Evolutionary conservation across 2,888 invertebrate genomes (phyloP).

Genomic region (Sycophila texana): DNA sequence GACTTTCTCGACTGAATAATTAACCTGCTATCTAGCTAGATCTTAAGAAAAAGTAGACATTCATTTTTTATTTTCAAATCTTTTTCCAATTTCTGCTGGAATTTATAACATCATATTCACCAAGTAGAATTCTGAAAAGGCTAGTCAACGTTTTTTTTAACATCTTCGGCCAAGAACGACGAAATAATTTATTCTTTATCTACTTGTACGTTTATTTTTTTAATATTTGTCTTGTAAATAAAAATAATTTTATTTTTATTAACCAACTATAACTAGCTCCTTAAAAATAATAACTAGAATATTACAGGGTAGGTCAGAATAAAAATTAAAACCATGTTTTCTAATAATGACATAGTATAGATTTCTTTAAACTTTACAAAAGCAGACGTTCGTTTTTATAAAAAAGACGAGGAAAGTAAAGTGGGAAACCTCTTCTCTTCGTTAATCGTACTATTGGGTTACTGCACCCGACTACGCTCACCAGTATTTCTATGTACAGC

Average conservation of each 20-base stretch:
- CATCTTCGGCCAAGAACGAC: no score
- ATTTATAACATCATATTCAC: no score
- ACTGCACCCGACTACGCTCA: no score
- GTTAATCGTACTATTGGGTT: no score
- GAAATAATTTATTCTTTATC: background rate
- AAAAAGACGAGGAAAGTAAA: conserved; percentile 27
- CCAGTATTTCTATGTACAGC: no score
- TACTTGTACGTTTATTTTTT: conserved; percentile 20
- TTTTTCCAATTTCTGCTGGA: background rate
- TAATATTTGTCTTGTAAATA: conserved; percentile 24
- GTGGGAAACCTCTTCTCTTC: background rate
- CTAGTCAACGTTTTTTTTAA: no score
- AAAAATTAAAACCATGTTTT: background rate
- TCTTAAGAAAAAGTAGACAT: no score
- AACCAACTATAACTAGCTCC: no score
- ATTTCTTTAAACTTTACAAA: conserved; percentile 31
- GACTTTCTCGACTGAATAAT: no score
- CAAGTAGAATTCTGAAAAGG: no score
- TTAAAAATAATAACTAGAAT: background rate
- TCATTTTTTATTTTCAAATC: no score
- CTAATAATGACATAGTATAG: conserved; percentile 17
- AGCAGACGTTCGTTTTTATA: conserved; percentile 36
- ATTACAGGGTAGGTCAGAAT: background rate
- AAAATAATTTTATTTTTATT: conserved; percentile 8
- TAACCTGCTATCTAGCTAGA: no score